Base-by-base conservation (phyloP, 53 echinoderm and acorn worm genomes). In the Hippasteria phrygiana region DNA sequence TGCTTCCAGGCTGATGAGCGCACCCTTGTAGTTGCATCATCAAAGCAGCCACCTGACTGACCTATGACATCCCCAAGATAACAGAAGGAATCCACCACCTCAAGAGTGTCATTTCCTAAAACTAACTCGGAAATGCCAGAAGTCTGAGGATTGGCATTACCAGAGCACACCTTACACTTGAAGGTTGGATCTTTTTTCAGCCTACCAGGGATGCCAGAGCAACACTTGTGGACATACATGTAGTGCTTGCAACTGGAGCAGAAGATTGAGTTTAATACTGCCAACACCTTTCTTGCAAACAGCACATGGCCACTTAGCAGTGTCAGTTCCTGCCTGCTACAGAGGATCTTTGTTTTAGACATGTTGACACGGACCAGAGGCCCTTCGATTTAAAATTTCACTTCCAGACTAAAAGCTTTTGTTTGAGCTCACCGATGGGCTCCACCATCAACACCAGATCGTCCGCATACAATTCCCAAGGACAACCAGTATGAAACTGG, bases 391-490 rank as follows among this genome's bases (percentile, higher is more conserved):
- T 48, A 43, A 89, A 42, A 18, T 35, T 22, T 28, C 59, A 12
- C 27, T 65, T 89, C 78, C 79, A 89, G 33, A 43, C 73, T 24
- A 24, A 17, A 13, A 74, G 17, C 20, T 53, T 74, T 38, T 51
- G 2, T 18, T 0, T 70, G 67, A 70, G 20, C 33, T 69, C 87
- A 12, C 71, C 71, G 28, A 86, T 38, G 9, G 41, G 36, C n/a
- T 37, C 81, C 31, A 40, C 27, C n/a, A 37, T 81, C 4, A 81
- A 6, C 27, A 81, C 81, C 63, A 91, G 70, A 41, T 87, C 91
- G 67, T 77, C 87, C 29, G 91, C 91, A 74, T 83, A 90, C 27
- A 74, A 43, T 54, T 90, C 90, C 83, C 65, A 83, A n/a, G 71
- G 87, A 63, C 77, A 67, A 42, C 87, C 87, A 24, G 54, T 71